phyloP scores from a whole-genome alignment of 2,113 vertebrate species.

The Chrysemys picta region DNA sequence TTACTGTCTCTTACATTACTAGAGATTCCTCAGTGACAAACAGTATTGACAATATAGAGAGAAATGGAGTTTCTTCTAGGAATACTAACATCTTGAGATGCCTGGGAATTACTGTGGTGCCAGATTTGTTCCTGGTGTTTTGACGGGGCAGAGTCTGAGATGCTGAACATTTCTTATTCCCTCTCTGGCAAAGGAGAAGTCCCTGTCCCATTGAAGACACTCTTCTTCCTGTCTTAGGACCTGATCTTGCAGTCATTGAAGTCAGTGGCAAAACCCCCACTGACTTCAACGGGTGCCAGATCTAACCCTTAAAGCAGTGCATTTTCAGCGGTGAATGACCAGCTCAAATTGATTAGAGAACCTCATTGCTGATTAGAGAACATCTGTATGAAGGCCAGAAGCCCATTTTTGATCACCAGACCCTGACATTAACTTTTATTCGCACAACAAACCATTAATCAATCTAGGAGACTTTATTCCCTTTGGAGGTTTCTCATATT shows the following conservation, averaged over 20 bases:
- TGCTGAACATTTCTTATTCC: not conserved
- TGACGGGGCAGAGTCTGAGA: not conserved
- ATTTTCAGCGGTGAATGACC: not conserved
- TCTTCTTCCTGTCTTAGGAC: not conserved
- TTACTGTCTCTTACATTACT: not conserved
- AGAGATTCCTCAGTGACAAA: not conserved
- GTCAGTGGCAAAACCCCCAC: not conserved
- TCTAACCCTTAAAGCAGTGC: not conserved
- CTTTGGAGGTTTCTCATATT: not conserved
- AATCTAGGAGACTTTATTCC: not conserved
- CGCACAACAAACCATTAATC: not conserved
- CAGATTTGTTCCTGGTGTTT: not conserved
- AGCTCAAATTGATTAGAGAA: not conserved
- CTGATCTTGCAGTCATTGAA: not conserved
- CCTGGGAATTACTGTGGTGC: not conserved
- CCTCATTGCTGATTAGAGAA: not conserved
- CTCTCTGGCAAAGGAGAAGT: not conserved
- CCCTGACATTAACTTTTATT: not conserved
- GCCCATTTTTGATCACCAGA: not conserved
- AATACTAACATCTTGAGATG: not conserved
- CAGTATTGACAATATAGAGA: not conserved
- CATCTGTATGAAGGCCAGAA: not conserved
- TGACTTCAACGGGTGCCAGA: not conserved
- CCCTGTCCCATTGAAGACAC: not conserved
- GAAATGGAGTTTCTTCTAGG: not conserved